Base-by-base conservation (phyloP, 2,888 invertebrate genomes). In the Venusia cambrica region DNA sequence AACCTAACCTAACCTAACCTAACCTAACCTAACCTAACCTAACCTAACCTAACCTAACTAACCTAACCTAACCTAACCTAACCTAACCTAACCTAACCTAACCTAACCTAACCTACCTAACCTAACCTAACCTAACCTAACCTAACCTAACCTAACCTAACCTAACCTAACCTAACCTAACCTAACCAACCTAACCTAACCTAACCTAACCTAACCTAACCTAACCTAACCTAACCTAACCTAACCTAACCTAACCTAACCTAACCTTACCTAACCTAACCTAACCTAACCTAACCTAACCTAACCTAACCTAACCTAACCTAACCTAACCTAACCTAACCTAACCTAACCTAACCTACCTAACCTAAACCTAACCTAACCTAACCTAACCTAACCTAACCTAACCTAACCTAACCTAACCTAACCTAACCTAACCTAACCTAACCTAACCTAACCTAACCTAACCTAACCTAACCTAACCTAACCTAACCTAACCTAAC, bases 331-430 rank as follows among this genome's bases (percentile, higher is more conserved):
- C 20, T 30, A 30, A 30, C 30, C 30, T 30, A 30, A 40, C 40
- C 40, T 40, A 40, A 40, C 40, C n/a, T n/a, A n/a, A n/a, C n/a
- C n/a, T n/a, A n/a, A 41, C 40, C 40, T 41, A 41, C 36, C 40
- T 36, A 36, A 41, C 36, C 40, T 36, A 36, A 41, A 36, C 40
- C 39, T 35, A 39, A 40, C 40, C 40, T 40, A 40, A 40, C 40
- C 40, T 40, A 40, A 40, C 40, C 40, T 40, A 40, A 40, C 40
- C n/a, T n/a, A n/a, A n/a, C n/a, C n/a, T n/a, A n/a, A n/a, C n/a
- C n/a, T 40, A 40, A 40, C 40, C 40, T 40, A 40, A 40, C 40
- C 35, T 36, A 40, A 40, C 40, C 35, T 39, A 39, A 34, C 38
- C 39, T 34, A 34, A 39, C 34, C n/a, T n/a, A n/a, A n/a, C n/a